A percentile compares a stretch with the other conserved stretches of the same genome.
Conservation (phyloP, 2,113 vertebrate species). For the Arothron firmamentum region DNA sequence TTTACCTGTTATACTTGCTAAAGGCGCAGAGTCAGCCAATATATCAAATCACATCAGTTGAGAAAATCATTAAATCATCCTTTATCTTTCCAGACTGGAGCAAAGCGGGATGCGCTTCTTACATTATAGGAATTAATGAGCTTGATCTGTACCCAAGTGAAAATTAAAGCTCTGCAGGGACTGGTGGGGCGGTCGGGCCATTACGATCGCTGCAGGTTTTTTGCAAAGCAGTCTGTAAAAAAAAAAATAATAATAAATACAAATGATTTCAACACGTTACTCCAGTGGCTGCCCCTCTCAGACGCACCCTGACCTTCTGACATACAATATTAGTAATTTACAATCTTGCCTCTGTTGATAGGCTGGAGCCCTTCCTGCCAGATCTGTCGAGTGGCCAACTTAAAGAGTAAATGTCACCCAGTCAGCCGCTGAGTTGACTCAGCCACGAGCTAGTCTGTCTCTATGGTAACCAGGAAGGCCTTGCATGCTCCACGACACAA, state of each 20-base stretch:
- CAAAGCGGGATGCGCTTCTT: slow-evolving; percentile 32
- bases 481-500: slow-evolving; percentile 37
- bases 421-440: slow-evolving; percentile 57
- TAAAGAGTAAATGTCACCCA: slow-evolving; percentile 67
- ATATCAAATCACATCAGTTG: slow-evolving; percentile 66
- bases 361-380: slow-evolving; percentile 36
- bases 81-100: slow-evolving; percentile 52
- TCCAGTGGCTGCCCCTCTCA: not conserved
- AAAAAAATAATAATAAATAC: slow-evolving; percentile 6
- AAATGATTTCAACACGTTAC: slow-evolving; percentile 8
- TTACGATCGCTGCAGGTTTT: not conserved
- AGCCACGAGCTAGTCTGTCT: slow-evolving; percentile 60
- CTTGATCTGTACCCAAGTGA: slow-evolving; percentile 41
- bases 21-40: slow-evolving; percentile 67
- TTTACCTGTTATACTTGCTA: slow-evolving; percentile 68
- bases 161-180: slow-evolving; percentile 14
- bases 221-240: slow-evolving; percentile 6
- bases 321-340: slow-evolving; percentile 32
- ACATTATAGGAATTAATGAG: slow-evolving; percentile 27
- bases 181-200: not conserved
- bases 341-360: slow-evolving; percentile 31
- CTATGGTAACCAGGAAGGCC: slow-evolving; percentile 63
- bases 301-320: slow-evolving; percentile 15
- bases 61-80: slow-evolving; percentile 69
- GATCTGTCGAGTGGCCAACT: slow-evolving; percentile 46